A percentile compares a stretch with the other conserved stretches of the same genome.
These are phyloP conservation scores for Notamacropus eugenii DNA, from an alignment of 2,797 vertebrate species.

Conservation along the genomic window DNA sequence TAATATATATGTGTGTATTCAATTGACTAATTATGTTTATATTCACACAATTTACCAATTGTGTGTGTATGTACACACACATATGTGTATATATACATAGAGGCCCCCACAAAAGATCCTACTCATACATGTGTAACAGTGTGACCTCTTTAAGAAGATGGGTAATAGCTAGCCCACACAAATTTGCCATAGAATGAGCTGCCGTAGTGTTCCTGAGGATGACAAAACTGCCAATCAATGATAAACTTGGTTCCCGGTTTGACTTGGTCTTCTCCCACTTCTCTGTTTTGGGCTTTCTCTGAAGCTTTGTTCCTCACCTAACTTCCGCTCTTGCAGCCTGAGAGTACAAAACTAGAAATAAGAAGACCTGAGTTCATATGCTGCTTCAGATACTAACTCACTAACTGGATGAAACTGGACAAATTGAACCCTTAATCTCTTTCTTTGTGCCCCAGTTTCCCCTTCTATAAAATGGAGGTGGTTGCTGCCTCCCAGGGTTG, in stretches of 20 bases:
- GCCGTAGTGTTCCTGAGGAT: neutral
- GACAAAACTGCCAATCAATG: neutral
- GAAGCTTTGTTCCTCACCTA: neutral
- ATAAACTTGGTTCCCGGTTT: neutral
- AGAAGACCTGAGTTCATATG: neutral
- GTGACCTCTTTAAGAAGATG: neutral
- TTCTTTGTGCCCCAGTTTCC: neutral
- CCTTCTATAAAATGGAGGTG: neutral
- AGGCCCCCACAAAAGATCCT: neutral
- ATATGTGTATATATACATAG: neutral
- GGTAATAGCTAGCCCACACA: neutral
- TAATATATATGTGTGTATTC: too few species aligned
- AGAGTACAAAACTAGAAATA: neutral
- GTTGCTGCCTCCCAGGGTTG: neutral
- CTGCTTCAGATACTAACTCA: neutral
- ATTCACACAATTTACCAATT: too few species aligned
- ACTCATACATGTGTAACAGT: neutral
- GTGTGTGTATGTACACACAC: too few species aligned
- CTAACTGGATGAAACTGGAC: neutral
- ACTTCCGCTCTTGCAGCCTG: neutral
- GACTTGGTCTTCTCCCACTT: neutral
- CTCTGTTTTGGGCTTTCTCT: neutral
- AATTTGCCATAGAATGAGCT: neutral
- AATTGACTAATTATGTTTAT: neutral
- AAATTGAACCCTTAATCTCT: neutral